A percentile compares a stretch with the other conserved stretches of the same genome.
phyloP scores from a whole-genome alignment of 2,888 invertebrate genomes.

The Synergus itoensis region DNA sequence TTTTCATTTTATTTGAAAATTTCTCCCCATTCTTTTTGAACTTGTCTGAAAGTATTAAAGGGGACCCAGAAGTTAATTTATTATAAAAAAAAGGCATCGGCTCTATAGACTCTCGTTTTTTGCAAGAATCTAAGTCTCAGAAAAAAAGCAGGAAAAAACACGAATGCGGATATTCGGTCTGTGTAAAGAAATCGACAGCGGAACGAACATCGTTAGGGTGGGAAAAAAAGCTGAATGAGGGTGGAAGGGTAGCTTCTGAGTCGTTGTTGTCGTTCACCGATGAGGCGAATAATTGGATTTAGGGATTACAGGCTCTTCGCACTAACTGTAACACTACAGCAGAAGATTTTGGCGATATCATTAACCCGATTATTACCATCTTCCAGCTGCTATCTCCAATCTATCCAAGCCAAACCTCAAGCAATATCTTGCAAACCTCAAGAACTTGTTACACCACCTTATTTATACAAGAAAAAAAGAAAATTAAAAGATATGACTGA shows the following conservation, averaged over 20 bases:
- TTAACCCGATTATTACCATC: slow-evolving; percentile 35
- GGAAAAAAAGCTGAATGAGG: slow-evolving; percentile 18
- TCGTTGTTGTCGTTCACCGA: slow-evolving; percentile 61
- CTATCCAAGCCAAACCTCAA: slow-evolving; percentile 11
- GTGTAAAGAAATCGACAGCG: slow-evolving; percentile 36
- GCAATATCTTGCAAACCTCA: slow-evolving; percentile 3
- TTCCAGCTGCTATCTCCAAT: slow-evolving; percentile 12
- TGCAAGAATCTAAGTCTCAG: background rate
- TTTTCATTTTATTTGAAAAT: background rate
- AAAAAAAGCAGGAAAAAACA: slow-evolving; percentile 3
- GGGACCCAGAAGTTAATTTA: background rate
- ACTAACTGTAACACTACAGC: slow-evolving; percentile 62
- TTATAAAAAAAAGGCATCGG: background rate
- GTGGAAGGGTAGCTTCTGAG: slow-evolving; percentile 52
- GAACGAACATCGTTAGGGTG: slow-evolving; percentile 52
- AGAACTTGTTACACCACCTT: background rate
- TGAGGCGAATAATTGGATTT: slow-evolving; percentile 77
- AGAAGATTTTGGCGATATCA: slow-evolving; percentile 42
- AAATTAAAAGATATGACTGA: no score
- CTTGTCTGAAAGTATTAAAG: background rate
- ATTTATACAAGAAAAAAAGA: no score
- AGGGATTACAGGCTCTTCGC: slow-evolving; percentile 72
- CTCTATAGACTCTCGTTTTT: background rate
- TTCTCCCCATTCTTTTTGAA: background rate
- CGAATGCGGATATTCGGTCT: slow-evolving; percentile 9